These are phyloP conservation scores for Python bivittatus DNA, from an alignment of 2,113 vertebrate genomes.

Conservation along the genomic window DNA sequence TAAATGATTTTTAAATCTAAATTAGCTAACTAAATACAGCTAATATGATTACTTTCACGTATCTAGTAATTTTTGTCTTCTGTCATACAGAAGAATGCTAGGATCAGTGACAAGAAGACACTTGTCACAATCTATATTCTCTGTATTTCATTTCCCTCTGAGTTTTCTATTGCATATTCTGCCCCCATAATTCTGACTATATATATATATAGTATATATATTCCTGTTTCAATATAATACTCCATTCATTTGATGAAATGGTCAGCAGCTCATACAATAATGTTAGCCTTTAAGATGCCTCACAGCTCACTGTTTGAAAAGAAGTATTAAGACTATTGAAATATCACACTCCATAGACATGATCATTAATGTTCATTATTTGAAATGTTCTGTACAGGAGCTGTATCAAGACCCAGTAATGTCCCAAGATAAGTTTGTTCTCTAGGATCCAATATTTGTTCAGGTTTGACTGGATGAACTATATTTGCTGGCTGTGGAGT, in stretches of 20 bases:
- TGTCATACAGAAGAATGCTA: not conserved
- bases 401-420: conserved; percentile 86
- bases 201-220: not conserved
- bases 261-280: not conserved
- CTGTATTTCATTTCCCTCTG: not conserved
- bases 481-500: conserved; percentile 90
- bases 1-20: not conserved
- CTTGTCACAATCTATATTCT: not conserved
- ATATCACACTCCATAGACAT: conserved; percentile 46
- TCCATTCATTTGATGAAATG: not conserved
- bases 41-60: not conserved
- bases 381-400: conserved; percentile 81
- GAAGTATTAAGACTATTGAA: conserved; percentile 51
- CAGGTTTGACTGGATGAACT: conserved; percentile 87
- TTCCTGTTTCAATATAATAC: not conserved
- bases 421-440: conserved; percentile 94
- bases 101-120: not conserved
- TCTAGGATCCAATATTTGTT: conserved; percentile 91
- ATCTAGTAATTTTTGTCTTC: not conserved
- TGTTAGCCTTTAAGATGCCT: not conserved
- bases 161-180: too few species aligned
- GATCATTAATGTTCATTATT: conserved; percentile 75
- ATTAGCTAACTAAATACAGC: not conserved
- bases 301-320: not conserved
- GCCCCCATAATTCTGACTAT: too few species aligned